phyloP scores from a whole-genome alignment of 2,797 vertebrate species.

The Hemibagrus guttatus region DNA sequence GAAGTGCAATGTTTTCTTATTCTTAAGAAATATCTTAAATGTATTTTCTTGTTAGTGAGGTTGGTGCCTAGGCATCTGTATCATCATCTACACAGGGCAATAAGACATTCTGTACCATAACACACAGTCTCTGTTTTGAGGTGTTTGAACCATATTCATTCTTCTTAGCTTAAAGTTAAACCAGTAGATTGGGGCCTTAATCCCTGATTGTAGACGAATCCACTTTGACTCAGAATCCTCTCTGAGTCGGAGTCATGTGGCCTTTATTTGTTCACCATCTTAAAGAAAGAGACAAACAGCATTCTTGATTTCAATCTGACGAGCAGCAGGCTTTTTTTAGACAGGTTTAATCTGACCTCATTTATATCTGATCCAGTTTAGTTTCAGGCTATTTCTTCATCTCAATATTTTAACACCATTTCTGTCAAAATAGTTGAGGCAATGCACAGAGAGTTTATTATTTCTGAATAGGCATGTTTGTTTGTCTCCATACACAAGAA shows the following conservation, averaged over 20 bases:
- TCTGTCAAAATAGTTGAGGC: conserved; percentile 11
- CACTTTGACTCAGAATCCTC: not conserved
- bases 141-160: not conserved
- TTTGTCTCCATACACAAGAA: not conserved
- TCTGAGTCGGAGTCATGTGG: not conserved
- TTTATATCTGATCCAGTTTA: conserved; percentile 46
- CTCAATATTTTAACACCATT: not conserved
- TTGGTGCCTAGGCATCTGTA: not conserved
- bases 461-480: conserved; percentile 9
- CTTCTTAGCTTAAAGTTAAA: not conserved
- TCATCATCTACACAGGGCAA: not conserved
- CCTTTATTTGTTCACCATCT: conserved; percentile 14
- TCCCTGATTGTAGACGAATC: conserved; percentile 1
- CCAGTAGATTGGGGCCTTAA: not conserved
- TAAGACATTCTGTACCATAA: not conserved
- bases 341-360: conserved; percentile 42
- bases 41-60: not conserved
- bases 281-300: not conserved
- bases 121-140: not conserved
- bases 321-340: conserved; percentile 39
- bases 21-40: not conserved
- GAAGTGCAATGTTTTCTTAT: not conserved
- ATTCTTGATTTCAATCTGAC: conserved; percentile 18
- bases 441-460: conserved; percentile 11
- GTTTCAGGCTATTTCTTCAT: conserved; percentile 31